These are phyloP conservation scores for Stegana nigrithorax DNA, from an alignment of 2,888 invertebrate species.

Conservation along the genomic window DNA sequence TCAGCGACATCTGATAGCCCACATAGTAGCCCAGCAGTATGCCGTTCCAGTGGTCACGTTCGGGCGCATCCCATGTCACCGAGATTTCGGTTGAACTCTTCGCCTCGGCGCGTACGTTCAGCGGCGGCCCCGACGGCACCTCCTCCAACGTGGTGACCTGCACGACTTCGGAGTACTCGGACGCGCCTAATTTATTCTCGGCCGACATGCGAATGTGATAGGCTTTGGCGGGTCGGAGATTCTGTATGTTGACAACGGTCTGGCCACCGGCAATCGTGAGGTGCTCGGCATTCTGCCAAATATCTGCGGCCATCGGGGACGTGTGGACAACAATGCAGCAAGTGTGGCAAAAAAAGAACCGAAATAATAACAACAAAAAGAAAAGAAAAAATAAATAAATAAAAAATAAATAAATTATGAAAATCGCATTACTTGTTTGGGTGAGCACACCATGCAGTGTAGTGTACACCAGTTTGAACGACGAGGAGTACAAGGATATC, in stretches of 20 bases:
- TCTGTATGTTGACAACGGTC: constrained; percentile 82
- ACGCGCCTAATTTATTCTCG: constrained; percentile 88
- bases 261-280: constrained; percentile 86
- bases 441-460: no score
- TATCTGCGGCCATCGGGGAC: constrained; percentile 70
- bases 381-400: background rate
- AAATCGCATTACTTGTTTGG: no score
- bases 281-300: constrained; percentile 86
- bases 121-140: constrained; percentile 85
- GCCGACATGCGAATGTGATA: constrained; percentile 91
- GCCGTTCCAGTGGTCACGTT: constrained; percentile 88
- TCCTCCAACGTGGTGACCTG: constrained; percentile 89
- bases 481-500: no score
- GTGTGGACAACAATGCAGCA: no score
- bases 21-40: constrained; percentile 89
- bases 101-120: constrained; percentile 84
- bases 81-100: constrained; percentile 87
- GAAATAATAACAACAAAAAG: background rate
- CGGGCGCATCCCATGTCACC: constrained; percentile 89
- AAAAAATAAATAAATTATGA: background rate
- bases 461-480: no score
- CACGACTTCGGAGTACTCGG: constrained; percentile 86
- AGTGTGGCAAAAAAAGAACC: background rate
- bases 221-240: constrained; percentile 85
- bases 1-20: constrained; percentile 77